Base-by-base conservation (phyloP, 2,113 vertebrate genomes). In the Hydrochoerus hydrochaeris region DNA sequence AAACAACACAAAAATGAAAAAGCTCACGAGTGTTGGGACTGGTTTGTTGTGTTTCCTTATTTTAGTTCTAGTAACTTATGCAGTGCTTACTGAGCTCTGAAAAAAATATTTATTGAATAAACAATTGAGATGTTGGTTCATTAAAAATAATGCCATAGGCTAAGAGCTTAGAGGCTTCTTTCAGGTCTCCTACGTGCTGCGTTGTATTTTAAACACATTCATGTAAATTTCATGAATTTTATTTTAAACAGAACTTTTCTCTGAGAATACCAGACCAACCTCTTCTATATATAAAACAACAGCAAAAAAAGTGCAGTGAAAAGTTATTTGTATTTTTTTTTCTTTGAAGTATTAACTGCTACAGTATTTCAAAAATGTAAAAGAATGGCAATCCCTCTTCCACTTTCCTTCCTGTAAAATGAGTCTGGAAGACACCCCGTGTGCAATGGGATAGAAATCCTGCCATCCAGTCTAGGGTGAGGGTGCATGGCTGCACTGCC, bases 181-280 rank as follows among this genome's bases (percentile, higher is more conserved):
- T 69, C 10, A 69, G 58, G 14, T 81, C 92, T 92, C 77, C 19
- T 19, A 58, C 83, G 60, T 11, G 32, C 11, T 35, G 0, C 26
- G 30, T 80, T 49, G n/a, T 77, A 83, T 62, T 83, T 87, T 60
- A 44, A 67, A 82, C 85, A 73, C 60, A 41, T 10, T 65, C 54
- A 77, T 78, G 82, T 75, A 24, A 95, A 69, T 83, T 71, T 83
- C 85, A 54, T 62, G 19, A 92, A 77, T 83, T 65, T 91, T 89
- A 63, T 80, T 92, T 90, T 60, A 90, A 85, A 4, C 35, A 83
- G 46, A 83, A 77, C 12, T 32, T 85, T 78, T 60, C 24, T 88
- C 17, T 91, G 69, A 95, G n/a, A 88, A 19, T 62, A 32, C 86
- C 38, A 65, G 35, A 60, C 13, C 16, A 80, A 80, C 2, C 26